Percentiles rank a stretch among this genome's conserved stretches.
Evolutionary conservation across 2,113 vertebrate species (phyloP).

Genomic region (Ictalurus punctatus): DNA sequence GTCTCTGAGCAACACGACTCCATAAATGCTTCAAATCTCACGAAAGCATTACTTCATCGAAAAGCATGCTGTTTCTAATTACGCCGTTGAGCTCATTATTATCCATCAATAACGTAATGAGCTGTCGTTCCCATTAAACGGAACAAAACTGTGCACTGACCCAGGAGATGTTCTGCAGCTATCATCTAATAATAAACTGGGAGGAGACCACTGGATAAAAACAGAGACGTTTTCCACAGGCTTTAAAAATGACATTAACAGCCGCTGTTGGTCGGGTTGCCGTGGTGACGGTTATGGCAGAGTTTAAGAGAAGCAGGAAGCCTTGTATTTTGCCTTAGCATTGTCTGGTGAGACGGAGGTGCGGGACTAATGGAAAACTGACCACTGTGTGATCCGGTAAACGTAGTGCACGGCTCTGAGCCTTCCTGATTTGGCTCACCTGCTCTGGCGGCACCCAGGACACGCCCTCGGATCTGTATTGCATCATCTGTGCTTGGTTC

Average conservation of each 20-base stretch:
- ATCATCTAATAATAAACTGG: slow-evolving; percentile 34
- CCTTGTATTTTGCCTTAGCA: background rate
- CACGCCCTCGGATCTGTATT: background rate
- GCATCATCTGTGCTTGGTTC: background rate
- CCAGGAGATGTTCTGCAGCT: slow-evolving; percentile 15
- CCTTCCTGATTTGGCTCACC: background rate
- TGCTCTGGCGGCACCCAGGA: background rate
- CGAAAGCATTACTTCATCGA: slow-evolving; percentile 36
- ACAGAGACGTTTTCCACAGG: slow-evolving; percentile 31
- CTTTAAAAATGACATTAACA: slow-evolving; percentile 38
- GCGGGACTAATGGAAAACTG: slow-evolving; percentile 15
- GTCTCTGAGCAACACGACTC: slow-evolving; percentile 21
- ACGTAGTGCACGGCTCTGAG: background rate
- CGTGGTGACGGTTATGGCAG: slow-evolving; percentile 39
- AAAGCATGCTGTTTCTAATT: slow-evolving; percentile 49
- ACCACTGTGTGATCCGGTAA: no score
- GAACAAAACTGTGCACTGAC: background rate
- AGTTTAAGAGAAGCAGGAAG: slow-evolving; percentile 38
- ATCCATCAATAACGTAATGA: slow-evolving; percentile 17
- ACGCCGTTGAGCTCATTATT: slow-evolving; percentile 35
- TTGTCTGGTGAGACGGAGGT: slow-evolving; percentile 16
- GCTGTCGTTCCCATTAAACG: slow-evolving; percentile 16
- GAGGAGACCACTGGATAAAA: slow-evolving; percentile 20
- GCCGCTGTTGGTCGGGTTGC: slow-evolving; percentile 50
- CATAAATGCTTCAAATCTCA: slow-evolving; percentile 16